Evolutionary conservation across 1,140 invertebrate genomes (phyloP).

Genomic region (Saccostrea cuccullata): DNA sequence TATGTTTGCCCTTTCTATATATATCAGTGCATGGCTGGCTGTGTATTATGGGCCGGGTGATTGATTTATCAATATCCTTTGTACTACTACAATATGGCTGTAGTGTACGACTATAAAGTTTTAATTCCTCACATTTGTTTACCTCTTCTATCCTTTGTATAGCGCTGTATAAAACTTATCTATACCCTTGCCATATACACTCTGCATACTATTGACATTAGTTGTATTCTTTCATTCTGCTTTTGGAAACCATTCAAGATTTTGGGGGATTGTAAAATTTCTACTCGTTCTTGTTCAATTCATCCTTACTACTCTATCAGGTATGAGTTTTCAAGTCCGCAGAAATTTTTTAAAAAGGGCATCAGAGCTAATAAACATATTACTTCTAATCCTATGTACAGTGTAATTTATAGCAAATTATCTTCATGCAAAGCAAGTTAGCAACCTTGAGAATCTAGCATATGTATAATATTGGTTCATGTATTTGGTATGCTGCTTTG

Average conservation of each 20-base stretch:
- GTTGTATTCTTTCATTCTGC: not conserved
- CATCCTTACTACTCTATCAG: not conserved
- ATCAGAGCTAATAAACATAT: too few relatives aligned
- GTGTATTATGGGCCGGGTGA: conserved; percentile 6
- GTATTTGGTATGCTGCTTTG: conserved; percentile 22
- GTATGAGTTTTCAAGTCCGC: not conserved
- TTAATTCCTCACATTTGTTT: not conserved
- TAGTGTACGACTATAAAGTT: not conserved
- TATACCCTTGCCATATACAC: not conserved
- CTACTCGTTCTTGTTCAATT: not conserved
- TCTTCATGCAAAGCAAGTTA: conserved; percentile 11
- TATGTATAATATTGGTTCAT: not conserved
- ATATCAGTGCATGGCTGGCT: conserved; percentile 17
- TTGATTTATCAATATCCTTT: conserved; percentile 32
- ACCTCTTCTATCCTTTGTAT: not conserved
- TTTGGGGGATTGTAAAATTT: not conserved
- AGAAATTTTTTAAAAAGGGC: not conserved
- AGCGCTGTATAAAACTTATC: conserved; percentile 13
- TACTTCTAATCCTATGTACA: not conserved
- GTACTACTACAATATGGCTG: not conserved
- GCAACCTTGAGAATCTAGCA: not conserved
- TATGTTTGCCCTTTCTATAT: conserved; percentile 20
- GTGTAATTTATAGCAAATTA: not conserved
- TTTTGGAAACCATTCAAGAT: not conserved
- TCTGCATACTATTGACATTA: not conserved